These are phyloP conservation scores for Columba guinea DNA, from an alignment of 2,797 vertebrate genomes.

Conservation along the genomic window DNA sequence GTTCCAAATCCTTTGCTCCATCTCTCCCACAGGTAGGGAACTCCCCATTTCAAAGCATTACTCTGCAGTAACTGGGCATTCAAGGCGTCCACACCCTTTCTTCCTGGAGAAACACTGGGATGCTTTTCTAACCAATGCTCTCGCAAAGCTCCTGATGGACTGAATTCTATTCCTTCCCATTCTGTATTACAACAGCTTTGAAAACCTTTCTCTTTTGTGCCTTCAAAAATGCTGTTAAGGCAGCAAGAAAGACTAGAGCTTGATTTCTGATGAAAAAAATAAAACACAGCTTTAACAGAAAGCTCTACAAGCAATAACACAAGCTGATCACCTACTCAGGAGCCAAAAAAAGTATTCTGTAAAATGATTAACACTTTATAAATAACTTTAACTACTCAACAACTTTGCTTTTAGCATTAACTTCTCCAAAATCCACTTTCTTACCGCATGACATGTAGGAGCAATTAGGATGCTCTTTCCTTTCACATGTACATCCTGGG, in stretches of 20 bases:
- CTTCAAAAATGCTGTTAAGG: not conserved
- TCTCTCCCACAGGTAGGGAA: not conserved
- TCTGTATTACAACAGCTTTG: not conserved
- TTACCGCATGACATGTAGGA: not conserved
- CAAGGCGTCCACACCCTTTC: not conserved
- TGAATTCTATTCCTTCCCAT: not conserved
- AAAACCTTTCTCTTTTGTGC: not conserved
- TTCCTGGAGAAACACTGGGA: not conserved
- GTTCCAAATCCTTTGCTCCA: not conserved
- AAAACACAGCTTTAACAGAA: not conserved
- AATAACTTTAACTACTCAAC: not conserved
- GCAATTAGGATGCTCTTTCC: not conserved
- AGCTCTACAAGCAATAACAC: not conserved
- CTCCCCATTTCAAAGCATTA: not conserved
- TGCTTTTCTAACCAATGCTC: not conserved
- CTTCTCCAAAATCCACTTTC: not conserved
- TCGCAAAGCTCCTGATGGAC: not conserved
- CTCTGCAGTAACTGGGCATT: not conserved
- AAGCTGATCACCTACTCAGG: not conserved
- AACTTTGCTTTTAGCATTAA: not conserved
- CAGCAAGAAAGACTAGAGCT: not conserved
- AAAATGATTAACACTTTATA: not conserved
- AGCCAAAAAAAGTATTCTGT: not conserved
- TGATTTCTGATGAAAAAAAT: not conserved
- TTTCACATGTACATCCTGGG: not conserved